Conservation (phyloP, 2,113 vertebrate species). For the Dipodomys spectabilis region DNA sequence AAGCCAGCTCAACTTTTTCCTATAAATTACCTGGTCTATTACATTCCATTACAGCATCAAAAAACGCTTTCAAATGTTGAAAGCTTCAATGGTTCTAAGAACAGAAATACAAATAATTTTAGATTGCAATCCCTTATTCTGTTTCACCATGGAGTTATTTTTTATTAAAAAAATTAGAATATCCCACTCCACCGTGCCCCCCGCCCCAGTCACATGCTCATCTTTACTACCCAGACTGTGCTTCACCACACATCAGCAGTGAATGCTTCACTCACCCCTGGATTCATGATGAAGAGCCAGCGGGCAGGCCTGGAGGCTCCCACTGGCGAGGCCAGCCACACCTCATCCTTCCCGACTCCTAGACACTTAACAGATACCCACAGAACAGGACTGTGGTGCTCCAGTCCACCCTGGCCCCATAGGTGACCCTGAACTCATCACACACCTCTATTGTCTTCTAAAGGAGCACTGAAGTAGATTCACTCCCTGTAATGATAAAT, state of each 20-base stretch:
- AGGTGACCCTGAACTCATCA: accelerated
- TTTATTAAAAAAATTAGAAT: background rate
- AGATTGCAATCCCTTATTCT: background rate
- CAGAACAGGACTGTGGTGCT: background rate
- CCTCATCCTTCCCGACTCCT: accelerated
- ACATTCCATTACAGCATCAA: background rate
- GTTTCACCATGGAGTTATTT: background rate
- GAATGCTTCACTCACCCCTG: accelerated
- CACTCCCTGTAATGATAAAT: background rate
- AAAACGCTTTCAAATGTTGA: background rate
- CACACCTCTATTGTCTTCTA: background rate
- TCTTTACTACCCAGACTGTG: accelerated
- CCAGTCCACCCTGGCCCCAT: accelerated
- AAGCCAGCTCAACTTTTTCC: background rate
- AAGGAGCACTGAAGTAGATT: background rate
- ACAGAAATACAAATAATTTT: background rate
- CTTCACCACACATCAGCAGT: too few relatives aligned
- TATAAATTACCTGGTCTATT: too few relatives aligned
- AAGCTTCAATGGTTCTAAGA: background rate
- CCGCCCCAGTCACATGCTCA: accelerated
- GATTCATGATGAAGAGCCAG: background rate
- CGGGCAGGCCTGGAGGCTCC: background rate
- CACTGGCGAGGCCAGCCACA: accelerated
- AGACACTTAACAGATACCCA: accelerated
- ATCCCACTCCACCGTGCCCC: background rate